Base-by-base conservation (phyloP, 2,797 vertebrate genomes). In the Chaetodon trifasciatus region DNA sequence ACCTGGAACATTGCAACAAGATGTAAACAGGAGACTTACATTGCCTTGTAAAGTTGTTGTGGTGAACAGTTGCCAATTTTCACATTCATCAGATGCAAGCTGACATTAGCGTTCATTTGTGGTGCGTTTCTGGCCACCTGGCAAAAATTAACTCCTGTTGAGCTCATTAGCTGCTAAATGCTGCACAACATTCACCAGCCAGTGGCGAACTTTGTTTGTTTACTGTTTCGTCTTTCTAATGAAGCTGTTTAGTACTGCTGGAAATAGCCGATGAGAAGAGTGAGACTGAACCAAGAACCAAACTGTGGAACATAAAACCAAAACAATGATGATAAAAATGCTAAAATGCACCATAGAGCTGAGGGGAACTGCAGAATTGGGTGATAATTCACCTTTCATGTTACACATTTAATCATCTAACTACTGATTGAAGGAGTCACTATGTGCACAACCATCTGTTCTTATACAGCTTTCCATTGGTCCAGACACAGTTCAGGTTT, bases 401-500 rank as follows among this genome's bases (percentile, higher is more conserved):
- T 32, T 16, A 46, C 13, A 46, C 24, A 67, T 72, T 55, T 11
- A 16, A 63, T 16, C 10, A 21, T 55, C 1, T 47, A 62, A 50
- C 15, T 24, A 46, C 4, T 53, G n/a, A 64, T 58, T 52, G 17
- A 11, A 53, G 5, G 0, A 64, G 3, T 42, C 1, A 19, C 7
- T 21, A 9, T 13, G 17, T 63, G 39, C 19, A 60, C 9, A 55
- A 57, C 17, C 12, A 21, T 24, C 8, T 15, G 40, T 63, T 23
- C 47, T 32, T 37, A 0, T 5, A 11, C 6, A 69, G 28, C n/a
- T 71, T 83, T 79, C 74, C 62, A 75, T 23, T 58, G 44, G 52
- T 79, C 57, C 63, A 70, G 55, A 83, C 75, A 71, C 15, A 23
- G 4, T 53, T 71, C 56, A 74, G 74, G 77, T 76, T 56, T 61